These are phyloP conservation scores for Lutraria lutraria DNA, from an alignment of 2,888 invertebrate genomes.

Conservation along the genomic window DNA sequence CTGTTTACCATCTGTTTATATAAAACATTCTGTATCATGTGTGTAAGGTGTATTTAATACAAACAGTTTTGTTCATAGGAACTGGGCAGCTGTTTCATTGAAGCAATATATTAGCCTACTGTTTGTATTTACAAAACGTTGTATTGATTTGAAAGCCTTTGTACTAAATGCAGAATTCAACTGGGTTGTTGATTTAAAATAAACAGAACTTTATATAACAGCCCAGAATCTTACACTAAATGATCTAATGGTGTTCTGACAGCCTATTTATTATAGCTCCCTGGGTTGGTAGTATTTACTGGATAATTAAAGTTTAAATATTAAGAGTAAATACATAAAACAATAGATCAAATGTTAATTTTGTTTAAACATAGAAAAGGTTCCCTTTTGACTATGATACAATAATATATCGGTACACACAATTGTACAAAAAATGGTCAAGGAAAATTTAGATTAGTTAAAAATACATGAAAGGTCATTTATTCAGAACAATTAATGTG, in stretches of 20 bases:
- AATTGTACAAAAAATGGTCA: neutral
- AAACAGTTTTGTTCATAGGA: neutral
- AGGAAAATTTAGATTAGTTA: neutral
- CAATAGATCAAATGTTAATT: neutral
- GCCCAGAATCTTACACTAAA: neutral
- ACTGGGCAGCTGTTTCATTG: neutral
- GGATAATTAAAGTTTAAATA: neutral
- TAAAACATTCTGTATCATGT: neutral
- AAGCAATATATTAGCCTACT: neutral
- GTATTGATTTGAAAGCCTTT: conserved; percentile 23
- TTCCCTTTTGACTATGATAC: neutral
- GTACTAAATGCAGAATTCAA: neutral
- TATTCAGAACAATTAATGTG: neutral
- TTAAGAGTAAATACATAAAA: neutral
- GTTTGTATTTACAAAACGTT: neutral
- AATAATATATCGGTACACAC: neutral
- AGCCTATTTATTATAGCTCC: neutral
- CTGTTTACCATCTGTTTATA: neutral
- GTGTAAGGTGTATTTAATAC: neutral
- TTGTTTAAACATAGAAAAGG: neutral
- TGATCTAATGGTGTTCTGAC: neutral
- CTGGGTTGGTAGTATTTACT: neutral
- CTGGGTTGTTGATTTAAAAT: neutral
- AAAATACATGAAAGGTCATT: neutral
- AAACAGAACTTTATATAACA: conserved; percentile 10